Evolutionary conservation across 2,797 vertebrate species (phyloP), one percentile per base, ranked within the genome.

Genomic region (Babyrousa celebensis): DNA sequence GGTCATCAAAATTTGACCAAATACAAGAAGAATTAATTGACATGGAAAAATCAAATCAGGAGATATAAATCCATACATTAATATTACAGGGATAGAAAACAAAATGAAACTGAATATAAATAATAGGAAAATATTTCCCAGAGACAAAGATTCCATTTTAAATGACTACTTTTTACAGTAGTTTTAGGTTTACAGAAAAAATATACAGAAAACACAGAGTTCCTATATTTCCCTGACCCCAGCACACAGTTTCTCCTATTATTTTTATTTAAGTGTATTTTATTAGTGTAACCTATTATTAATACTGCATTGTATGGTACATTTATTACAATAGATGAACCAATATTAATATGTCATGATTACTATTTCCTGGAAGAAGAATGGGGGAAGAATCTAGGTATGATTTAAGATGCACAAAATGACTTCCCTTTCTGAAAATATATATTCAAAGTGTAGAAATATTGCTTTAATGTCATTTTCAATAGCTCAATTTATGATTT

Each of bases 1-100:
- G 21, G 36, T 77, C 29, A 68, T 23, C 54, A 62, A 77, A 85
- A 94, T 62, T 62, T 90, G 93, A 52, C 4, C 21, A 93, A 88
- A 16, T 32, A 83, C 4, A 36, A 70, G 78, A 54, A 78, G 6
- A 43, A 63, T 16, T 65, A 88, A 75, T 36, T 58, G 16, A 89
- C 16, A 27, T 58, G 16, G 27, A 48, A n/a, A 77, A 67, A 70
- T 54, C 18, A 90, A 14, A 84, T 12, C 6, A 75, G 23, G 25
- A 29, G 25, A 12, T 77, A 7, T 82, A 84, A 36, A 78, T 78
- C 25, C 85, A 68, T 71, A 43, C 63, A 90, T 40, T 17, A 62
- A 43, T 20, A 85, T 25, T 68, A 1, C 9, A 70, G 10, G 15
- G 15, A 71, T n/a, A 78, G 23, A 32, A 91, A 91, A 71, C 3